A percentile compares a stretch with the other conserved stretches of the same genome.
Conservation (phyloP, 2,888 invertebrate species). For the Ommatoiulus sabulosus region DNA sequence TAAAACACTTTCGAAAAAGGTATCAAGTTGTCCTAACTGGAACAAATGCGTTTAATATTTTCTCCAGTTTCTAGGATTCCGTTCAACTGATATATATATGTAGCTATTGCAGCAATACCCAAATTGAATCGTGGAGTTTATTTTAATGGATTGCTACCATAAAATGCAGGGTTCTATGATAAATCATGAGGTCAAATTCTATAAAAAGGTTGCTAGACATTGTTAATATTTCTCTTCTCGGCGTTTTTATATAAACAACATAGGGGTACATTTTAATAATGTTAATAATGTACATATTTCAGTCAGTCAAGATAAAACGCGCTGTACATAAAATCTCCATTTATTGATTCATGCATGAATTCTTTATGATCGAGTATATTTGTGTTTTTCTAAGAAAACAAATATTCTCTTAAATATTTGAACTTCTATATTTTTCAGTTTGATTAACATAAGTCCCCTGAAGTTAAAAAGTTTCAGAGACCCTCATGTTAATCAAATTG, state of each 20-base stretch:
- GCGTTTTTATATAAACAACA: neutral
- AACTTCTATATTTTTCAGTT: no score
- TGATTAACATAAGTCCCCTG: no score
- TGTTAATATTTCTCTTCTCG: neutral
- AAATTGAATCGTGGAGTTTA: conserved; percentile 30
- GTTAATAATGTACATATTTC: neutral
- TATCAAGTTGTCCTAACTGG: neutral
- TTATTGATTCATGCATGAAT: no score
- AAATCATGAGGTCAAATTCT: neutral
- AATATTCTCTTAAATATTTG: no score
- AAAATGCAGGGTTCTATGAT: neutral
- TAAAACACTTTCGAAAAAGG: neutral
- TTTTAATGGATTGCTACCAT: neutral
- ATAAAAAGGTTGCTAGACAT: neutral
- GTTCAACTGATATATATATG: neutral
- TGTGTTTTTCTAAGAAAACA: no score
- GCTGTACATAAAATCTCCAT: no score
- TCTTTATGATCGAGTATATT: no score
- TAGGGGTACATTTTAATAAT: neutral
- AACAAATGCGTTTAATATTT: neutral
- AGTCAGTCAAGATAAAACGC: neutral
- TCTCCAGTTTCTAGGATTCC: neutral
- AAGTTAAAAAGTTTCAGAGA: no score
- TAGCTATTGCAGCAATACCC: neutral
- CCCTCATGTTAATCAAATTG: no score